These are phyloP conservation scores for Sylvicola fuscatus DNA, from an alignment of 2,888 invertebrate species.

Conservation along the genomic window DNA sequence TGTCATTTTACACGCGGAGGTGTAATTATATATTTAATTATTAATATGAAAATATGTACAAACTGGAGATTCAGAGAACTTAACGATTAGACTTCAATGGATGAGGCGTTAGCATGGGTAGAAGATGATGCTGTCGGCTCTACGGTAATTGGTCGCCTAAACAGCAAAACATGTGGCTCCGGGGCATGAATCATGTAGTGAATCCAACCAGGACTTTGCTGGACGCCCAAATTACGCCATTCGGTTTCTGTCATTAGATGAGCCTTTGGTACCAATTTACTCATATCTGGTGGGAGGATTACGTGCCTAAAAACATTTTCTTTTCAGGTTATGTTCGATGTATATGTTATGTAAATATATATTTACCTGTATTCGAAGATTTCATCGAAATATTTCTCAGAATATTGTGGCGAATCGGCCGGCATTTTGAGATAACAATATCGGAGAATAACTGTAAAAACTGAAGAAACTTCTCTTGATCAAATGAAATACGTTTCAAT, in stretches of 20 bases:
- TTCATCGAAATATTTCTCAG: constrained; percentile 76
- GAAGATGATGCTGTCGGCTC: no score
- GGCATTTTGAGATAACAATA: no score
- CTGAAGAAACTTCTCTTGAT: no score
- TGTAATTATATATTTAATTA: no score
- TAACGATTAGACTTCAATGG: no score
- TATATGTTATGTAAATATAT: background rate
- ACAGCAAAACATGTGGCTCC: constrained; percentile 73
- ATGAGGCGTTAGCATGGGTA: no score
- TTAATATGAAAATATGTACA: no score
- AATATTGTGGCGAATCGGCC: constrained; percentile 30
- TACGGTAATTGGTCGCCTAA: constrained; percentile 33
- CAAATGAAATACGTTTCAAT: no score
- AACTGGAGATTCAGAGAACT: no score
- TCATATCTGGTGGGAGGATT: constrained; percentile 67
- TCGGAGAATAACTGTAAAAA: no score
- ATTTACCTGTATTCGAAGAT: constrained; percentile 69
- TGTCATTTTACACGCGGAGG: no score
- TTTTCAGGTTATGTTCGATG: background rate
- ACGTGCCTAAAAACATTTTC: constrained; percentile 49
- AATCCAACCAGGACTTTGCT: constrained; percentile 66
- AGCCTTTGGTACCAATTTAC: constrained; percentile 66
- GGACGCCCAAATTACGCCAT: constrained; percentile 86
- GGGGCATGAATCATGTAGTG: constrained; percentile 86
- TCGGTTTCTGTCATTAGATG: constrained; percentile 89